phyloP scores from a whole-genome alignment of 2,113 vertebrate species.

The Austrofundulus limnaeus region DNA sequence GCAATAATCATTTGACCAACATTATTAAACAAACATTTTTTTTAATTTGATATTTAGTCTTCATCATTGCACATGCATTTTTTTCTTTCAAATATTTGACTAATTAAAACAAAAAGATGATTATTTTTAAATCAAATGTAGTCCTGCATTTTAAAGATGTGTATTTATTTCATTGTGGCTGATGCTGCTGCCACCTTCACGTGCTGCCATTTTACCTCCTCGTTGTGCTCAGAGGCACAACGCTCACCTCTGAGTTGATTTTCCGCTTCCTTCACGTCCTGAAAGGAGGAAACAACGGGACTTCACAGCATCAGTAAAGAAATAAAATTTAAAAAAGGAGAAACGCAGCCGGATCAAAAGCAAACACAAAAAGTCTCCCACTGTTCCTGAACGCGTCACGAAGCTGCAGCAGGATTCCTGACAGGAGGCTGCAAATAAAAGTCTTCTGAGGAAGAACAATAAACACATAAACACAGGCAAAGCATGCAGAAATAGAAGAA shows the following conservation, averaged over 20 bases:
- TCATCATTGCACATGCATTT: background rate
- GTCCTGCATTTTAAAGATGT: no score
- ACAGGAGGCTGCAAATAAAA: slow-evolving; percentile 15
- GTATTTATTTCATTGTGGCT: no score
- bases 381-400: slow-evolving; percentile 7
- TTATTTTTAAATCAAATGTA: background rate
- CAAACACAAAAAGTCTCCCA: slow-evolving; percentile 5
- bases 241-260: slow-evolving; percentile 48
- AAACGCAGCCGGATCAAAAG: no score
- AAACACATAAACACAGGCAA: slow-evolving; percentile 35
- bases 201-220: slow-evolving; percentile 52
- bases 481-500: slow-evolving; percentile 49
- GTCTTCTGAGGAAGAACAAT: slow-evolving; percentile 35
- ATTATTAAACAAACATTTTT: background rate
- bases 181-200: background rate
- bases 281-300: background rate
- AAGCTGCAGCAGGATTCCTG: slow-evolving; percentile 35
- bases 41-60: no score
- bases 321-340: background rate
- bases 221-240: background rate
- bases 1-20: background rate
- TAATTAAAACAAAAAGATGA: background rate
- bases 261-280: slow-evolving; percentile 11
- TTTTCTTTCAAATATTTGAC: background rate
- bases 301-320: background rate